A percentile compares a stretch with the other conserved stretches of the same genome.
Conservation (phyloP, 1,140 invertebrate genomes). For the Andrena cerasifolii region DNA sequence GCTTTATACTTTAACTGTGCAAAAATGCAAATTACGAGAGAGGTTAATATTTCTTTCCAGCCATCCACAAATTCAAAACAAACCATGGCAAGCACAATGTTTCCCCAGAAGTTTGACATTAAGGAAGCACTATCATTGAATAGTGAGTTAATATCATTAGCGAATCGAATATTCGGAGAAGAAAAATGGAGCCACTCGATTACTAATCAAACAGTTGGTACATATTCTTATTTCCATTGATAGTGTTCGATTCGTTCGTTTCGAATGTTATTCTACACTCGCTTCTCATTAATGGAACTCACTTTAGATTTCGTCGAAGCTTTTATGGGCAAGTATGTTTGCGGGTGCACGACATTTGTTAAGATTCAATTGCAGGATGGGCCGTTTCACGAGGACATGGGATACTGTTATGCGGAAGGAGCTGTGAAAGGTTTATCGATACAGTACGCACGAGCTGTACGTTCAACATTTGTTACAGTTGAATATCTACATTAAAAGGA, state of each 20-base stretch:
- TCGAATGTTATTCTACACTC: background rate
- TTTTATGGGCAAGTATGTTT: slow-evolving; percentile 39
- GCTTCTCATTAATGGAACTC: background rate
- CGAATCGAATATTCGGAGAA: slow-evolving; percentile 68
- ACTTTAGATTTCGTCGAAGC: slow-evolving; percentile 46
- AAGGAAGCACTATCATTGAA: slow-evolving; percentile 1
- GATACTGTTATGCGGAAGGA: slow-evolving; percentile 64
- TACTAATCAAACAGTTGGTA: slow-evolving; percentile 71
- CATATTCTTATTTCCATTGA: background rate
- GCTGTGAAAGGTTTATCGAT: slow-evolving; percentile 67
- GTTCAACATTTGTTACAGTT: slow-evolving; percentile 14
- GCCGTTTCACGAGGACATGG: slow-evolving; percentile 71
- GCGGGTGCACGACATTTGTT: slow-evolving; percentile 40
- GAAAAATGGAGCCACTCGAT: slow-evolving; percentile 71
- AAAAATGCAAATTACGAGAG: background rate
- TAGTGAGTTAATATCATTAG: slow-evolving; percentile 63
- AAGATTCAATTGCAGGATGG: slow-evolving; percentile 65
- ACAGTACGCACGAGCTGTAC: slow-evolving; percentile 66
- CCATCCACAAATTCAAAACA: slow-evolving; percentile 19
- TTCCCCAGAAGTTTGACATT: slow-evolving; percentile 2
- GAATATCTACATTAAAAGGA: background rate
- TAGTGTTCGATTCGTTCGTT: background rate
- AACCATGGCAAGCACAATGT: background rate
- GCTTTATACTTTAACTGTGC: background rate
- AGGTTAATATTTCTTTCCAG: slow-evolving; percentile 27